These are phyloP conservation scores for Silurus asotus DNA, from an alignment of 2,113 vertebrate genomes.

Conservation along the genomic window DNA sequence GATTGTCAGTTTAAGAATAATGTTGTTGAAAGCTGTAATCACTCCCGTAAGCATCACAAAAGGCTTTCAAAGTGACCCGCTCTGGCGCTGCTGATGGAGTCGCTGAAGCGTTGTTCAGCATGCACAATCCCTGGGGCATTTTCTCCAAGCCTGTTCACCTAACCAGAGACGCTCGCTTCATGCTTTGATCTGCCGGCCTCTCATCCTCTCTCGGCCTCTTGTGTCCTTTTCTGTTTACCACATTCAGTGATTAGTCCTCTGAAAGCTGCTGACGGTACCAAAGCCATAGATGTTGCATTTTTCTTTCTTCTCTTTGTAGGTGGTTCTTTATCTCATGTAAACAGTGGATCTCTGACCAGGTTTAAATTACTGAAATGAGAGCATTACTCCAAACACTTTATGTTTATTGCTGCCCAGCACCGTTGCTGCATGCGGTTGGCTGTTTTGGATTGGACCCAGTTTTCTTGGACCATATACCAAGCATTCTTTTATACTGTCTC, in stretches of 20 bases:
- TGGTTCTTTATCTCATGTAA: slow-evolving; percentile 22
- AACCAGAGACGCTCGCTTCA: slow-evolving; percentile 23
- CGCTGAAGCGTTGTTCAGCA: slow-evolving; percentile 19
- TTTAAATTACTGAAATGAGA: slow-evolving; percentile 11
- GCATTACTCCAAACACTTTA: slow-evolving; percentile 11
- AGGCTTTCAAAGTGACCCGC: slow-evolving; percentile 48
- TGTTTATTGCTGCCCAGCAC: neutral
- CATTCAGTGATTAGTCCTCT: slow-evolving; percentile 27
- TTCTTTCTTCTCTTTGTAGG: slow-evolving; percentile 8
- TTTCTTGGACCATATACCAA: slow-evolving; percentile 10
- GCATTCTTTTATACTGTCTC: neutral
- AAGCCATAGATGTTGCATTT: slow-evolving; percentile 5
- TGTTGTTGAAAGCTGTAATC: slow-evolving; percentile 42
- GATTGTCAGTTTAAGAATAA: slow-evolving; percentile 39
- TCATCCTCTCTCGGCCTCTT: slow-evolving; percentile 26
- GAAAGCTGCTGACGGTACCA: slow-evolving; percentile 19
- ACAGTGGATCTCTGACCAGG: slow-evolving; percentile 3
- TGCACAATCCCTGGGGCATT: slow-evolving; percentile 30
- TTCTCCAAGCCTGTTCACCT: slow-evolving; percentile 32
- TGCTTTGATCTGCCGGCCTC: slow-evolving; percentile 33
- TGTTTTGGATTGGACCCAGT: neutral
- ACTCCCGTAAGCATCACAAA: slow-evolving; percentile 38
- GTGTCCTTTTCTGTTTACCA: slow-evolving; percentile 19
- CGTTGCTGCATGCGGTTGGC: slow-evolving; percentile 8
- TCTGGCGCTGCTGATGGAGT: slow-evolving; percentile 34